A percentile compares a stretch with the other conserved stretches of the same genome.
These are phyloP conservation scores for Sturmia bella DNA, from an alignment of 2,888 invertebrate species.

Conservation along the genomic window DNA sequence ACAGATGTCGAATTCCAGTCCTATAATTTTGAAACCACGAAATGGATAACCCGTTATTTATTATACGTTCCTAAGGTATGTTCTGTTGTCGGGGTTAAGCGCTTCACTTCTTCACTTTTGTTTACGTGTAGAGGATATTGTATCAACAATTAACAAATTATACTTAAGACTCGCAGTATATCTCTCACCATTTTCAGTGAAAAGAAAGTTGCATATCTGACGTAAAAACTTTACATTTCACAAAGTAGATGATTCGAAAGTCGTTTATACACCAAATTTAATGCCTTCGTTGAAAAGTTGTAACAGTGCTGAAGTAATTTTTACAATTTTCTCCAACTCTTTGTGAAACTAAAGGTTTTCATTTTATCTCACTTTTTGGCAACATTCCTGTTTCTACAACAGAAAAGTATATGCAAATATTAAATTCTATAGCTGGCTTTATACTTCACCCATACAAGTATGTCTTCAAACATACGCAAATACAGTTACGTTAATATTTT, in stretches of 20 bases:
- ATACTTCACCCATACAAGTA: background rate
- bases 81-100: too few relatives aligned
- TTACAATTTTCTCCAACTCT: background rate
- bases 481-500: background rate
- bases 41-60: too few relatives aligned
- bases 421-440: conserved; percentile 22
- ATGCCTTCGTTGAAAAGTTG: conserved; percentile 49
- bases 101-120: too few relatives aligned
- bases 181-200: too few relatives aligned
- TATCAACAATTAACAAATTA: too few relatives aligned
- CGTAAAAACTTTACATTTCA: background rate
- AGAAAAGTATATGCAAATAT: conserved; percentile 6
- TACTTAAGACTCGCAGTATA: too few relatives aligned
- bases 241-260: background rate
- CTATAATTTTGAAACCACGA: too few relatives aligned
- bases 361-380: conserved; percentile 10
- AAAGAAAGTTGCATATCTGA: too few relatives aligned
- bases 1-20: too few relatives aligned
- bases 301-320: conserved; percentile 59
- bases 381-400: conserved; percentile 2
- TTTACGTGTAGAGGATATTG: too few relatives aligned
- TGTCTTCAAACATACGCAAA: background rate
- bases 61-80: too few relatives aligned
- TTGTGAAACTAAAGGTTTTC: conserved; percentile 36
- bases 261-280: background rate